Evolutionary conservation across 2,113 vertebrate species (phyloP).

Genomic region (Platanista minor): DNA sequence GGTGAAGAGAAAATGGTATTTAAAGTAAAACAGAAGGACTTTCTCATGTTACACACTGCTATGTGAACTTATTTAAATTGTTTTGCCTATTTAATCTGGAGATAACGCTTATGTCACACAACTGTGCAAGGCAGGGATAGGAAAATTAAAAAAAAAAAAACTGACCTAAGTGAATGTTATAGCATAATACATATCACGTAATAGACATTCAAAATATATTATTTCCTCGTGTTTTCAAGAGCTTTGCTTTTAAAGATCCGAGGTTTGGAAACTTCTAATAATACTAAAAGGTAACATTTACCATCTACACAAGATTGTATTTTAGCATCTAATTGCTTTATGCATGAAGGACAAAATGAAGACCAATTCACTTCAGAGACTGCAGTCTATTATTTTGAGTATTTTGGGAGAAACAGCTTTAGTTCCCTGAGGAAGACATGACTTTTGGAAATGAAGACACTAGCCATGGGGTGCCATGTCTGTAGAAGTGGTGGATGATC

Average conservation of each 20-base stretch:
- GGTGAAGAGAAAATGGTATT: not conserved
- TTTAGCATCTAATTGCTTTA: constrained; percentile 25
- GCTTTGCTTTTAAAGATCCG: not conserved
- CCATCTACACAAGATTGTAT: not conserved
- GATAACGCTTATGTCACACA: not conserved
- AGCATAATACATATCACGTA: not conserved
- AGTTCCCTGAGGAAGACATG: constrained; percentile 22
- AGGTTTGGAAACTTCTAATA: not conserved
- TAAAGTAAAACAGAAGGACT: not conserved
- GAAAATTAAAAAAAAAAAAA: not conserved
- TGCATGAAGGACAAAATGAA: not conserved
- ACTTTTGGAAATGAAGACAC: constrained; percentile 53
- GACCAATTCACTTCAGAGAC: not conserved
- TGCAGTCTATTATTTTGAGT: constrained; percentile 4
- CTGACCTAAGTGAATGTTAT: not conserved
- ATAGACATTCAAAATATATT: not conserved
- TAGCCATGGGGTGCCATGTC: not conserved
- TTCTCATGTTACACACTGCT: not conserved
- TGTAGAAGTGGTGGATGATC: not conserved
- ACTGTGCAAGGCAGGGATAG: not conserved
- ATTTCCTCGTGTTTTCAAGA: not conserved
- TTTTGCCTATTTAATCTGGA: not conserved
- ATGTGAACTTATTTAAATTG: not conserved
- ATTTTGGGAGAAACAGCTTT: not conserved
- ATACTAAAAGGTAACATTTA: not conserved